Percentiles rank a stretch among this genome's conserved stretches.
phyloP scores from a whole-genome alignment of 2,797 vertebrate genomes.

The Characodon lateralis region DNA sequence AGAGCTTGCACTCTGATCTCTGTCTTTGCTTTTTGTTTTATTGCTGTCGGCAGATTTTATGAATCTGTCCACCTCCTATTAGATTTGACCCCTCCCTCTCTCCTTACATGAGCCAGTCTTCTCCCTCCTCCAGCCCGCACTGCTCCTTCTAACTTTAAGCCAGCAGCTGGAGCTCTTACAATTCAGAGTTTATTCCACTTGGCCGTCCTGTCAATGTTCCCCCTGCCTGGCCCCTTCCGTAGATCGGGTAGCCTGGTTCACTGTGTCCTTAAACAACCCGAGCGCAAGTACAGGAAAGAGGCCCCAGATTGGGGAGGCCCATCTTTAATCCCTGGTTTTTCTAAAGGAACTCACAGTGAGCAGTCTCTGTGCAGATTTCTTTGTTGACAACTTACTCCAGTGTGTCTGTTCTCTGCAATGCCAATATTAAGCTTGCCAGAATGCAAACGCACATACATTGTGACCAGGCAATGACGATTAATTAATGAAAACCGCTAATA shows the following conservation, averaged over 20 bases:
- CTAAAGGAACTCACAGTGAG: conserved; percentile 54
- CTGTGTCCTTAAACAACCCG: conserved; percentile 86
- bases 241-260: conserved; percentile 85
- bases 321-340: conserved; percentile 68
- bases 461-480: neutral
- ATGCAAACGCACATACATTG: neutral
- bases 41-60: conserved; percentile 44
- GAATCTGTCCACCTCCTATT: conserved; percentile 50
- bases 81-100: conserved; percentile 53
- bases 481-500: neutral
- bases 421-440: conserved; percentile 6
- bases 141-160: conserved; percentile 58
- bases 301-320: conserved; percentile 80
- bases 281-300: conserved; percentile 83
- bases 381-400: conserved; percentile 27
- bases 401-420: conserved; percentile 4
- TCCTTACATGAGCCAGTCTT: conserved; percentile 64
- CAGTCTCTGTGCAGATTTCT: conserved; percentile 46
- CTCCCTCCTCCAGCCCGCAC: conserved; percentile 39
- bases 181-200: conserved; percentile 77
- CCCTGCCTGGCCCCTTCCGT: conserved; percentile 79
- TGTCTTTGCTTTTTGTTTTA: conserved; percentile 48
- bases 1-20: conserved; percentile 33
- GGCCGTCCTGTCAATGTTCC: conserved; percentile 77
- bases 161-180: conserved; percentile 70